Percentiles rank a stretch among this genome's conserved stretches.
Conservation (phyloP, 2,888 invertebrate genomes). For the Stramonita haemastoma region DNA sequence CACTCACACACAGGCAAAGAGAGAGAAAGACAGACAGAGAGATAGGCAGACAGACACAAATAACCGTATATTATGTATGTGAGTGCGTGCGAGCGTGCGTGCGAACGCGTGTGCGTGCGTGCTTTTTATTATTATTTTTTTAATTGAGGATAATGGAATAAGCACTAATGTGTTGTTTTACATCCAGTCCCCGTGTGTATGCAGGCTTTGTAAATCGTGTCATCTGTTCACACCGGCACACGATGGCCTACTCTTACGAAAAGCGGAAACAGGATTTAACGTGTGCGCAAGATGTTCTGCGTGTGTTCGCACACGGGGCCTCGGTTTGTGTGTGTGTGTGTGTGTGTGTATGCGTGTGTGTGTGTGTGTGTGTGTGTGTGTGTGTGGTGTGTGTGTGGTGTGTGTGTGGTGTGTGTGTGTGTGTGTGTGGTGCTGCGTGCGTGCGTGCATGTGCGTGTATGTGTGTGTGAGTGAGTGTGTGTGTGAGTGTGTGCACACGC, state of each 20-base stretch:
- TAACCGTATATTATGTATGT: background rate
- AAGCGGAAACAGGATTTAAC: no score
- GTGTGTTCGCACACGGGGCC: no score
- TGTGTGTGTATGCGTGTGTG: background rate
- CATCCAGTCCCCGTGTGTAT: no score
- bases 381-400: background rate
- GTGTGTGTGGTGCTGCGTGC: background rate
- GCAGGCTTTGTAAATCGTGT: no score
- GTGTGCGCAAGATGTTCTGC: no score
- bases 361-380: background rate
- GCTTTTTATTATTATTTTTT: no score
- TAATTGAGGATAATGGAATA: no score
- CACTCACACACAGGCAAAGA: background rate
- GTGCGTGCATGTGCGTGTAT: background rate
- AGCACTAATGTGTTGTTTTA: no score
- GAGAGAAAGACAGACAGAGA: background rate
- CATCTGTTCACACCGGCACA: no score
- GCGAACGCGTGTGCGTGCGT: no score
- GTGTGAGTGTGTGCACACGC: background rate
- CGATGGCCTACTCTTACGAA: no score
- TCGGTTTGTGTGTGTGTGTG: background rate
- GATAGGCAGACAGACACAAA: background rate
- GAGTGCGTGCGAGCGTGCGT: background rate
- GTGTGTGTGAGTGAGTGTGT: background rate
- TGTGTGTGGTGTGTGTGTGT: no score